Evolutionary conservation across 2,888 invertebrate species (phyloP).

Genomic region (Ochlodes sylvanus): DNA sequence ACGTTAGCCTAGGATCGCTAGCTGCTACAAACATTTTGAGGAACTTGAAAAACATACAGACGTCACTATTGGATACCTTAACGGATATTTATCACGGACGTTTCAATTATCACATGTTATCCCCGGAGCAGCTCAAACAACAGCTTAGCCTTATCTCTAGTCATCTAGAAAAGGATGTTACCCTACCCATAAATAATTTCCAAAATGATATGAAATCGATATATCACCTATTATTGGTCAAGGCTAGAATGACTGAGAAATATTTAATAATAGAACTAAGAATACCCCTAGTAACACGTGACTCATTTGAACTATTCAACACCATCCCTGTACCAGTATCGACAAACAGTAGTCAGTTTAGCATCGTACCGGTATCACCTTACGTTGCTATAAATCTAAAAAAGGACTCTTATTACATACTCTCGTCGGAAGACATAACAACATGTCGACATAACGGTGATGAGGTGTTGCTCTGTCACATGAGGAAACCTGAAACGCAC

Average conservation of each 20-base stretch:
- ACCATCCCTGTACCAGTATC: constrained; percentile 8
- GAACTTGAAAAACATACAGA: constrained; percentile 9
- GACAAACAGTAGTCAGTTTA: constrained; percentile 2
- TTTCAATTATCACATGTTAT: constrained; percentile 14
- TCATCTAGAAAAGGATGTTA: constrained; percentile 11
- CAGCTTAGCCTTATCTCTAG: background rate
- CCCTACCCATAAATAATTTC: constrained; percentile 17
- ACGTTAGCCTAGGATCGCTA: constrained; percentile 2
- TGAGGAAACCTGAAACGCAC: constrained; percentile 13
- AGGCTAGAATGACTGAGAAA: constrained; percentile 37
- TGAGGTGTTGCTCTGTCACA: background rate
- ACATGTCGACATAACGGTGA: constrained; percentile 8
- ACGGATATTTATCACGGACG: constrained; percentile 14
- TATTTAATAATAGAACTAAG: constrained; percentile 39
- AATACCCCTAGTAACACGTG: constrained; percentile 33
- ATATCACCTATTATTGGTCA: constrained; percentile 37
- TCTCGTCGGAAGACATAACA: constrained; percentile 8
- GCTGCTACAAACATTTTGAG: background rate
- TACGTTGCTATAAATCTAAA: constrained; percentile 11
- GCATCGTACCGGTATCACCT: constrained; percentile 1
- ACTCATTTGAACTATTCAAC: constrained; percentile 17
- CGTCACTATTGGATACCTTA: constrained; percentile 7
- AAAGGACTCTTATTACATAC: constrained; percentile 12
- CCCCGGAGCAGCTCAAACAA: constrained; percentile 19
- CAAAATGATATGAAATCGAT: constrained; percentile 11